These are phyloP conservation scores for Aphidius colemani DNA, from an alignment of 2,888 invertebrate genomes.

Conservation along the genomic window DNA sequence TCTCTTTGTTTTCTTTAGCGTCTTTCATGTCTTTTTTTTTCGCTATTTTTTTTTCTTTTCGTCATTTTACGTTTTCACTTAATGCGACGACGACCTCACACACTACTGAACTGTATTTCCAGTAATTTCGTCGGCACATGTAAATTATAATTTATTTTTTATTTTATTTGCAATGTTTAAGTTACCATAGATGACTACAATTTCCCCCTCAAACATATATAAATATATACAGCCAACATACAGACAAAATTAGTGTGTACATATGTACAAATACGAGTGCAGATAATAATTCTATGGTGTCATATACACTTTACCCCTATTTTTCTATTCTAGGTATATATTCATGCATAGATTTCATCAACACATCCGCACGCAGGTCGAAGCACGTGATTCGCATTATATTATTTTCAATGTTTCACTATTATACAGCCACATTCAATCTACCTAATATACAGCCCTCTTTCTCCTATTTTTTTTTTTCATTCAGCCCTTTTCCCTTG, in stretches of 20 bases:
- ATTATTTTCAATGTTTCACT: too few relatives aligned
- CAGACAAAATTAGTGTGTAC: too few relatives aligned
- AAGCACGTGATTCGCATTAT: conserved; percentile 57
- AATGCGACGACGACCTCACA: conserved; percentile 4
- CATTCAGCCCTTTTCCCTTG: too few relatives aligned
- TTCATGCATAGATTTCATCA: conserved; percentile 47
- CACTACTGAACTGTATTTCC: conserved; percentile 7
- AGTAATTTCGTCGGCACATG: not conserved
- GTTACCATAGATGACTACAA: too few relatives aligned
- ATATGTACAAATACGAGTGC: too few relatives aligned
- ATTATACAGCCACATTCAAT: too few relatives aligned
- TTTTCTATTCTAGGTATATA: conserved; percentile 5
- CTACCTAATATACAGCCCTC: too few relatives aligned
- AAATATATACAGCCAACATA: too few relatives aligned
- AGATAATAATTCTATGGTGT: not conserved
- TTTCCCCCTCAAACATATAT: too few relatives aligned
- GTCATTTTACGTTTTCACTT: too few relatives aligned
- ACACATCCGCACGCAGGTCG: conserved; percentile 50
- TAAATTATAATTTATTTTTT: not conserved
- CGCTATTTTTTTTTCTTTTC: conserved; percentile 8
- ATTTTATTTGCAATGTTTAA: too few relatives aligned
- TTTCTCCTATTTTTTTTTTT: too few relatives aligned
- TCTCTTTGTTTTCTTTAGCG: conserved; percentile 30
- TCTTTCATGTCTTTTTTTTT: conserved; percentile 27
- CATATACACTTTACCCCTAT: conserved; percentile 8